Evolutionary conservation across 1,140 invertebrate genomes (phyloP), one percentile per base, ranked within the genome.

Genomic region (Zaprionus inermis): DNA sequence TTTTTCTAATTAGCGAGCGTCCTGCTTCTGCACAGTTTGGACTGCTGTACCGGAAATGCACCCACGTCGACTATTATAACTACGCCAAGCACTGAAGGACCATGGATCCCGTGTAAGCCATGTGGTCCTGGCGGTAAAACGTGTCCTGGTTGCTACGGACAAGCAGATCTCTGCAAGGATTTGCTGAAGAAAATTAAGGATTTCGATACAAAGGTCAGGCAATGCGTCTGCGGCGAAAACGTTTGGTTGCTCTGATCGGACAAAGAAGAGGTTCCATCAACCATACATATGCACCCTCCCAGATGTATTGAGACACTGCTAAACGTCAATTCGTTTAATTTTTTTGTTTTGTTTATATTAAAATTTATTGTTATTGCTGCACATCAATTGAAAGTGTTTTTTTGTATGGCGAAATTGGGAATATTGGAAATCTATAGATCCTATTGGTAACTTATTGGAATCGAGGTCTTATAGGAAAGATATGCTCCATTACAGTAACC

Each of bases 101-200:
- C 67, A 5, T 49, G 63, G 5, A 46, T 1, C 1, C 41, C 38
- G 3, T 77, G 61, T 28, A 5, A 18, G 5, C 32, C 16, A n/a
- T 76, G 73, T 30, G 68, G 79, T 28, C 78, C 78, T 7, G 79
- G 77, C 4, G 78, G 78, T 10, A 51, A 16, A 0, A 6, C 44
- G 12, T 80, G 78, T 36, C 2, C 2, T 0, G 76, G 61, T 5
- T 81, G 78, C 18, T 41, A 36, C 1, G 0, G 1, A 0, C 36
- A 46, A 11, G 18, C 20, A 5, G 3, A 41, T 0, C 63, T 68
- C 34, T 72, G 67, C 58, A 1, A 20, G 34, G 49, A 76, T 0
- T 30, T 76, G 16, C 2, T 72, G 3, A n/a, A 20, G 0, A 1
- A 64, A 12, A 9, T 79, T 6, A 22, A 67, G 0, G 12, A 4